Percentiles rank a stretch among this genome's conserved stretches.
These are phyloP conservation scores for Drosophila parthenogenetica DNA, from an alignment of 2,888 invertebrate genomes.

Conservation along the genomic window DNA sequence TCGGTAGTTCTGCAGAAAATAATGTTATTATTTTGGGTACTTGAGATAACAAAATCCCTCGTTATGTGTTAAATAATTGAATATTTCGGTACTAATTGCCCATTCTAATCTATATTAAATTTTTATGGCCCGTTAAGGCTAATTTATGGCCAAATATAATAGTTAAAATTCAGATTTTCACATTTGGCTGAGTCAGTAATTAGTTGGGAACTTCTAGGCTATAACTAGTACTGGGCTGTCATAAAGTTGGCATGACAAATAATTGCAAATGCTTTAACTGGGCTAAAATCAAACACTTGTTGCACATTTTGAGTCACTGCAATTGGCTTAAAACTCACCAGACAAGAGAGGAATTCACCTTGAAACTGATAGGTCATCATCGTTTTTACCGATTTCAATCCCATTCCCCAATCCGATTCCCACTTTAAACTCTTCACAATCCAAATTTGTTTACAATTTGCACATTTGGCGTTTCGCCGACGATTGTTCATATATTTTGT, in stretches of 20 bases:
- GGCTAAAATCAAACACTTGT: constrained; percentile 27
- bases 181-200: constrained; percentile 12
- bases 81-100: not conserved
- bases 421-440: constrained; percentile 1
- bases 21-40: not conserved
- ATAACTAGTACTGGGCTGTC: not conserved
- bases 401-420: not conserved
- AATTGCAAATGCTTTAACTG: constrained; percentile 11
- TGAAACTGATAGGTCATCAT: constrained; percentile 12
- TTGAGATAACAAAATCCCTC: constrained; percentile 13
- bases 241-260: constrained; percentile 31
- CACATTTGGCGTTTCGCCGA: constrained; percentile 61
- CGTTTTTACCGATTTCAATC: not conserved
- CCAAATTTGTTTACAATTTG: constrained; percentile 61
- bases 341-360: not conserved
- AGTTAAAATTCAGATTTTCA: constrained; percentile 14
- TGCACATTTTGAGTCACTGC: constrained; percentile 57
- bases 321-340: not conserved
- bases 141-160: constrained; percentile 12
- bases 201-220: constrained; percentile 6
- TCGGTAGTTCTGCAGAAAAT: not conserved
- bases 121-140: constrained; percentile 26
- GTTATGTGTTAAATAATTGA: not conserved
- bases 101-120: constrained; percentile 12
- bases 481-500: constrained; percentile 55